Conservation (phyloP, 2,113 vertebrate species). For the Steatornis caripensis region DNA sequence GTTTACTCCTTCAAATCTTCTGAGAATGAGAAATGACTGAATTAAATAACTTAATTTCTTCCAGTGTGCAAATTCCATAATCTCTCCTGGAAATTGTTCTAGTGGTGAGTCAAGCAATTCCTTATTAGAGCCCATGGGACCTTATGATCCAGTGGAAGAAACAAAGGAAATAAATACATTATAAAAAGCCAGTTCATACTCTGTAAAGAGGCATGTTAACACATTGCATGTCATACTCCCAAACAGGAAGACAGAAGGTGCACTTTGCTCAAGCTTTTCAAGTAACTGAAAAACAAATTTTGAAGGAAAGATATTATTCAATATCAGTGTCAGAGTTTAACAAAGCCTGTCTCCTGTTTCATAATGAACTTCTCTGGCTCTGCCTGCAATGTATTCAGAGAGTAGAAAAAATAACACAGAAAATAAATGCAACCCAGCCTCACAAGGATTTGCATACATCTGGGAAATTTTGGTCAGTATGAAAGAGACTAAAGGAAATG, state of each 20-base stretch:
- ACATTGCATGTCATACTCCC: not conserved
- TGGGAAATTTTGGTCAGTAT: not conserved
- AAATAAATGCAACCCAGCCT: not conserved
- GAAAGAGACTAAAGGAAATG: not conserved
- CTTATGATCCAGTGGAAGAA: not conserved
- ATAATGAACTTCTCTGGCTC: not conserved
- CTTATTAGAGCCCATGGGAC: not conserved
- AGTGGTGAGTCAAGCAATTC: constrained; percentile 32
- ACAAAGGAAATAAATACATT: not conserved
- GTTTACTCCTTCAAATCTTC: constrained; percentile 26
- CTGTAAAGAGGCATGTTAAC: not conserved
- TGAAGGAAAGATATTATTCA: not conserved
- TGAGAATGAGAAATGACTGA: constrained; percentile 3
- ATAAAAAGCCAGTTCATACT: not conserved
- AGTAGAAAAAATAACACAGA: not conserved
- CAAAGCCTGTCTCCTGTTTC: not conserved
- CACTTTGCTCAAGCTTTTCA: not conserved
- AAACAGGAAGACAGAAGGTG: not conserved
- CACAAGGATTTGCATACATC: not conserved
- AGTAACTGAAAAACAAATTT: not conserved
- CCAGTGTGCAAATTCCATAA: constrained; percentile 20
- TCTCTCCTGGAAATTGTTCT: constrained; percentile 24
- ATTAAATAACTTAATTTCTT: constrained; percentile 55
- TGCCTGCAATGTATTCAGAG: fast-evolving
- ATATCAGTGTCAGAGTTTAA: not conserved